Base-by-base conservation (phyloP, 2,888 invertebrate genomes). In the Xylota segnis region DNA sequence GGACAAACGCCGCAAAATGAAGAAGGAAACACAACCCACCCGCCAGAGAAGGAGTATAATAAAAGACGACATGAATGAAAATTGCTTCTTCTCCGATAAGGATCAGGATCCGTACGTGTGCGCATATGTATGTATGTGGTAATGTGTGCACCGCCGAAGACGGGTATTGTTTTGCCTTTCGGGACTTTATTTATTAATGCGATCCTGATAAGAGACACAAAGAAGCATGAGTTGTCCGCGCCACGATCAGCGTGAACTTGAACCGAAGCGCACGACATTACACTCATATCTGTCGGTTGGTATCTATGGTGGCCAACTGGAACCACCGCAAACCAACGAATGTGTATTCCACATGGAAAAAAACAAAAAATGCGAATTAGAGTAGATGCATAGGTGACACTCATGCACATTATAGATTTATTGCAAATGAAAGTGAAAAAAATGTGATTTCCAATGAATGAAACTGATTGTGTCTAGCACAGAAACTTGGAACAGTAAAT, bases 171-270 rank as follows among this genome's bases (percentile, higher is more conserved):
- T 87, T 87, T 56, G 74, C 68, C 82, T 87, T 87, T 86, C 61
- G 68, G 82, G 66, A 84, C 72, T 83, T 88, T 88, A 88, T 88
- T 88, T 88, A 88, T 88, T 87, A 87, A 88, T 88, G 84, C 84
- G 88, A 88, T 87, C 75, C 87, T 84, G 88, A 87, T 88, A 88
- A 88, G 84, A 77, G 76, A 74, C 79, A 87, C 77, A 83, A 78
- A 83, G 68, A 78, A 87, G 72, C 78, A 78, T 83, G 75, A 78
- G 74, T 83, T 87, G 87, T 78, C 78, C 78, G 81, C 79, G 86
- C 87, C 88, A 88, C 88, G 88, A 87, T 88, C 87, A 87, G 88
- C 87, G 88, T 83, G 88, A 87, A 88, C 83, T 87, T 88, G 87
- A 87, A 88, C 88, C 84, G 59, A 78, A 71, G 82, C 78, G 82